Base-by-base conservation (phyloP, 2,797 vertebrate species). In the Enteromius afrohamiltoni region DNA sequence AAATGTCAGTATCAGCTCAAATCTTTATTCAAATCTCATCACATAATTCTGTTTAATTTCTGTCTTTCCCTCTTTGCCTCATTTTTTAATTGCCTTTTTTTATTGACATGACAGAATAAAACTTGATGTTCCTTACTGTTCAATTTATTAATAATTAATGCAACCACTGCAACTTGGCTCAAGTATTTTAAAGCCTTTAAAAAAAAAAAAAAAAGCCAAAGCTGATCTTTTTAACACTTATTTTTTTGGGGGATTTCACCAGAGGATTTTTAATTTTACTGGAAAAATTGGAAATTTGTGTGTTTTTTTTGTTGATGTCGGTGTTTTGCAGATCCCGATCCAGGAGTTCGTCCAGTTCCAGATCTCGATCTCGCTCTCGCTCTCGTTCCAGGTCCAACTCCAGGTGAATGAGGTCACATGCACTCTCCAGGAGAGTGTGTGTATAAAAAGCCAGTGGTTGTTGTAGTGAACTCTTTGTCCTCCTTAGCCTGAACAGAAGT, bases 1-100 rank as follows among this genome's bases (percentile, higher is more conserved):
- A 99, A 99, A 99, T 99, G 98, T 99, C 97, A 97, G 98, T 99
- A 99, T 99, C 97, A 96, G 95, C 90, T 95, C 94, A 95, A 87
- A 96, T 95, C 95, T 96, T 97, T 93, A 92, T 95, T 96, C 96
- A 92, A 93, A 90, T 93, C 87, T 91, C 76, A 90, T 89, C 17
- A 16, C 85, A 89, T 85, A n/a, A 51, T 74, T 85, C 60, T 83
- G 80, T 69, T 62, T 53, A 68, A 53, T 53, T 26, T 21, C 21
- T 75, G 31, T 49, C 29, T 53, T 71, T 82, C 19, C 45, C 13
- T 85, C 45, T 23, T 89, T 81, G 81, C 70, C 87, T 67, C 21
- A n/a, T 71, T 62, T 81, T 69, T n/a, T 78, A 80, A 71, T 23
- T 75, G 83, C 77, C 89, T 34, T 19, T 85, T 9, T 23, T 83